Conservation (phyloP, 2,888 invertebrate species). For the Thecophora atra region DNA sequence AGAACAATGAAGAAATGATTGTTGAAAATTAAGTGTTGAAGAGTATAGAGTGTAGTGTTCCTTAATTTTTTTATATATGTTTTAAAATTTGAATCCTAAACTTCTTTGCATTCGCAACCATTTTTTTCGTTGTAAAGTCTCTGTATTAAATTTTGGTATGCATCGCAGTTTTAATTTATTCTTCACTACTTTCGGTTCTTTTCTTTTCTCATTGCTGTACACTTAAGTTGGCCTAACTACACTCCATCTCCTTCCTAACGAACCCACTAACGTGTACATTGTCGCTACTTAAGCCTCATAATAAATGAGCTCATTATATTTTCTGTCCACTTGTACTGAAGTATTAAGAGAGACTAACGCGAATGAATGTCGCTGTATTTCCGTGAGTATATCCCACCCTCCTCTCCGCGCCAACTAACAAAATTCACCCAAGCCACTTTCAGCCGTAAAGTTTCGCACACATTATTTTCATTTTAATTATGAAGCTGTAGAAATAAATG, state of each 20-base stretch:
- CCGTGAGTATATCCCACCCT: background rate
- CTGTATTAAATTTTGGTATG: too few species aligned
- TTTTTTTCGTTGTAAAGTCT: too few species aligned
- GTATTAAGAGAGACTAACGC: slow-evolving; percentile 14
- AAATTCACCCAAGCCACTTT: background rate
- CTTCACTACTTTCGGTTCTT: too few species aligned
- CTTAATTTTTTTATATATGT: too few species aligned
- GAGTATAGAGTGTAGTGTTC: too few species aligned
- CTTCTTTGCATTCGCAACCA: too few species aligned
- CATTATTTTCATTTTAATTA: slow-evolving; percentile 38
- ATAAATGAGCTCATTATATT: slow-evolving; percentile 39
- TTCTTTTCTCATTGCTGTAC: too few species aligned
- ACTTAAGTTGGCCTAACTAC: too few species aligned
- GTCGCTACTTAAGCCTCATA: slow-evolving; percentile 11
- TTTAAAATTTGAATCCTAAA: too few species aligned
- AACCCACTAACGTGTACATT: background rate
- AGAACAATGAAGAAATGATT: too few species aligned
- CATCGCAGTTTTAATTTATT: too few species aligned
- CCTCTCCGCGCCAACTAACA: background rate
- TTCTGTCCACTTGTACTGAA: slow-evolving; percentile 27
- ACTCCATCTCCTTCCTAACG: background rate
- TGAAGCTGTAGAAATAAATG: slow-evolving; percentile 32
- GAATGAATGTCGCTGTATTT: background rate
- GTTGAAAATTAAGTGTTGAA: too few species aligned
- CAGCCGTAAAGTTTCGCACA: background rate